A percentile compares a stretch with the other conserved stretches of the same genome.
Conservation (phyloP, 2,113 vertebrate species). For the Cheilinus undulatus region DNA sequence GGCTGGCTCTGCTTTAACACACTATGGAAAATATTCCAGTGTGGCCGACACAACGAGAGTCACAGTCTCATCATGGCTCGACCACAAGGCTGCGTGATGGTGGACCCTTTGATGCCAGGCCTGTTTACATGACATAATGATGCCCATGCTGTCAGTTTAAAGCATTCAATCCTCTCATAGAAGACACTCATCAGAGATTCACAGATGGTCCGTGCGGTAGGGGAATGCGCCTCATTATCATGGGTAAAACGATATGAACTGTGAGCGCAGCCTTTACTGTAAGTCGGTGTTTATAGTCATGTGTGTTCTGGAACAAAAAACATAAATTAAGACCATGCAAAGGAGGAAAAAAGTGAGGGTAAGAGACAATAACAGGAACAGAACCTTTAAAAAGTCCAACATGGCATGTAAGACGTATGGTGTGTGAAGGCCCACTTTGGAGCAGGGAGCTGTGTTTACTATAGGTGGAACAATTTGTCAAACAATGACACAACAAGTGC, state of each 20-base stretch:
- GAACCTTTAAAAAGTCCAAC: constrained; percentile 1
- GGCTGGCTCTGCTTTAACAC: constrained; percentile 21
- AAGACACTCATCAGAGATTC: constrained; percentile 55
- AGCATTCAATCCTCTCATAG: constrained; percentile 49
- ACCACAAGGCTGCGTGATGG: constrained; percentile 71
- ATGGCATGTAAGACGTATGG: constrained; percentile 3
- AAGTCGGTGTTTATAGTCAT: constrained; percentile 39
- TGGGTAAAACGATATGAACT: constrained; percentile 49
- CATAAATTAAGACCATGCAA: constrained; percentile 18
- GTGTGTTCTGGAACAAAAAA: constrained; percentile 10
- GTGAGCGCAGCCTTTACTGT: constrained; percentile 25
- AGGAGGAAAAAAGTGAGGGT: background rate
- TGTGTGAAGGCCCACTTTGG: constrained; percentile 44
- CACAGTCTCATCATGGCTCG: constrained; percentile 33
- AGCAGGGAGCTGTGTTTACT: constrained; percentile 50
- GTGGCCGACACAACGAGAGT: constrained; percentile 38
- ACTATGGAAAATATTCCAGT: constrained; percentile 44
- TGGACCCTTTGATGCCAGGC: constrained; percentile 66
- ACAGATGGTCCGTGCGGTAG: constrained; percentile 46
- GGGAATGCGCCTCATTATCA: constrained; percentile 54
- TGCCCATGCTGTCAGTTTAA: constrained; percentile 63
- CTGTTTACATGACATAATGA: constrained; percentile 77
- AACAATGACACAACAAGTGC: constrained; percentile 53
- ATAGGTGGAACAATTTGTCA: constrained; percentile 55
- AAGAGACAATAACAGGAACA: constrained; percentile 20